Conservation (phyloP, 2,113 vertebrate genomes). For the Melanostigma gelatinosum region DNA sequence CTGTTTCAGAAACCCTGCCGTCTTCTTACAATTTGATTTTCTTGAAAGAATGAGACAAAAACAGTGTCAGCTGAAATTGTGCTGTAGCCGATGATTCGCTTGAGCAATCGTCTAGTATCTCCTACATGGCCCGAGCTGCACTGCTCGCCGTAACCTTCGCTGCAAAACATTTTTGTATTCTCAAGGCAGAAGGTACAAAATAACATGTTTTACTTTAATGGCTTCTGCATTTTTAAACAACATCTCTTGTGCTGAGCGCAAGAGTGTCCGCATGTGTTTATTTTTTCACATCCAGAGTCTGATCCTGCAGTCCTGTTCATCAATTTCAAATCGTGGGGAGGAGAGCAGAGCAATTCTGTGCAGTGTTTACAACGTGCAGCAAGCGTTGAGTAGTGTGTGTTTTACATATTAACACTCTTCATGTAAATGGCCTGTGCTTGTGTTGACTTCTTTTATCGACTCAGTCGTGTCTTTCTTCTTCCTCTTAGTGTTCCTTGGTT, state of each 20-base stretch:
- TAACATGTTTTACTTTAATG: slow-evolving; percentile 68
- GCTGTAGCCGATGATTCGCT: slow-evolving; percentile 45
- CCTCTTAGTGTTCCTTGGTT: background rate
- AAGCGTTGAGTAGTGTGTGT: background rate
- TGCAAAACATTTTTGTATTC: slow-evolving; percentile 39
- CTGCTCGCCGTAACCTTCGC: slow-evolving; percentile 17
- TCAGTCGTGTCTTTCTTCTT: background rate
- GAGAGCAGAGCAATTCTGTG: background rate
- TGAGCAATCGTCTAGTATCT: slow-evolving; percentile 54
- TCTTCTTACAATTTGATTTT: slow-evolving; percentile 53
- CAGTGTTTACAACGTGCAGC: background rate
- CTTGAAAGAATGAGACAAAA: slow-evolving; percentile 50
- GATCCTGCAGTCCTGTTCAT: slow-evolving; percentile 23
- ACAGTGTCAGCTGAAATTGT: slow-evolving; percentile 68
- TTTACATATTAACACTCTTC: background rate
- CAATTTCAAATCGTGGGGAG: background rate
- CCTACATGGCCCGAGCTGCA: slow-evolving; percentile 12
- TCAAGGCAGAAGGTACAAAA: slow-evolving; percentile 31
- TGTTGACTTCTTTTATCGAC: background rate
- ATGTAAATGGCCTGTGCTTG: background rate
- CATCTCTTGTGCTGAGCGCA: slow-evolving; percentile 30
- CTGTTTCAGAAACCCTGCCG: slow-evolving; percentile 29
- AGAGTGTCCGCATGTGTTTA: slow-evolving; percentile 14
- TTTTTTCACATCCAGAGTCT: slow-evolving; percentile 24
- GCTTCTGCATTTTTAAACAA: slow-evolving; percentile 70